Percentiles rank a stretch among this genome's conserved stretches.
Evolutionary conservation across 2,797 vertebrate genomes (phyloP).

Genomic region (Sylvia borin): DNA sequence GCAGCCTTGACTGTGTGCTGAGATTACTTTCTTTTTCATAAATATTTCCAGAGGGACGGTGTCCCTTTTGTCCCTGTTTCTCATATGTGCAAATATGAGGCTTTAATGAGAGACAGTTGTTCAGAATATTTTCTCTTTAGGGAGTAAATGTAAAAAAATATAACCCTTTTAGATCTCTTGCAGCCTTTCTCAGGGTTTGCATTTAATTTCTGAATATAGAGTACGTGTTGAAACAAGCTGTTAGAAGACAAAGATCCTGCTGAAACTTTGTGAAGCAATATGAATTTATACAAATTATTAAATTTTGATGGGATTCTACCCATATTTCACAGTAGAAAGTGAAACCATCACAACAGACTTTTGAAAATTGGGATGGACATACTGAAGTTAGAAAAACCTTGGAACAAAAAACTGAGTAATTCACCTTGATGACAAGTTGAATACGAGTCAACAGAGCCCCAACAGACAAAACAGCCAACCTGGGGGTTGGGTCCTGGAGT

Average conservation of each 20-base stretch:
- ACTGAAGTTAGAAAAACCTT: background rate
- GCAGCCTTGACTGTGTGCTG: background rate
- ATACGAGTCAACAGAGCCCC: background rate
- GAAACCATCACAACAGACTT: background rate
- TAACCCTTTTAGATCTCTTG: background rate
- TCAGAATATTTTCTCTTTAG: background rate
- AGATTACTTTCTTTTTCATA: background rate
- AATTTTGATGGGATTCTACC: background rate
- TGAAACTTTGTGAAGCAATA: background rate
- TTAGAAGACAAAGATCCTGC: background rate
- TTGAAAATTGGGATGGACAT: background rate
- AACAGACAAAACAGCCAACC: accelerated
- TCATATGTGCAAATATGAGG: background rate
- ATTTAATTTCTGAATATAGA: background rate
- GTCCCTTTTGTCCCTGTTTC: background rate
- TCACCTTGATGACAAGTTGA: background rate
- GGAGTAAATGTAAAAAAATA: background rate
- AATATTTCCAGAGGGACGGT: background rate
- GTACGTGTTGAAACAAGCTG: background rate
- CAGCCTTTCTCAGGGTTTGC: background rate
- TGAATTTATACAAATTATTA: background rate
- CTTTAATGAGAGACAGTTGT: background rate
- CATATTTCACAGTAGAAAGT: background rate
- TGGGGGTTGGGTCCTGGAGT: background rate
- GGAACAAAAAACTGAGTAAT: background rate